phyloP scores from a whole-genome alignment of 2,888 invertebrate genomes.

The Congeria kusceri region DNA sequence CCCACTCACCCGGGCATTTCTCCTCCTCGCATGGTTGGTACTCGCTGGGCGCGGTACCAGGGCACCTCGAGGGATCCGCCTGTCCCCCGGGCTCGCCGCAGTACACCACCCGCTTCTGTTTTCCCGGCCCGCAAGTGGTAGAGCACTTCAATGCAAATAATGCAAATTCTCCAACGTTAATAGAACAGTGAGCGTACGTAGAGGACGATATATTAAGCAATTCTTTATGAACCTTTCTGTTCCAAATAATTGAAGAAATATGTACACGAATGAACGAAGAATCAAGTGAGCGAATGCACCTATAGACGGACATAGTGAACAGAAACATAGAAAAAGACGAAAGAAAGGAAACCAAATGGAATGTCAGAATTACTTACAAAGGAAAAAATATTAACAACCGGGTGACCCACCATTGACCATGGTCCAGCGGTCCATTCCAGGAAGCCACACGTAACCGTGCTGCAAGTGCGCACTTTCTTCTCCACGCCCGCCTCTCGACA shows the following conservation, averaged over 20 bases:
- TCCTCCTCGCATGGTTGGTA: constrained; percentile 60
- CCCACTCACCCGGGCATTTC: constrained; percentile 44
- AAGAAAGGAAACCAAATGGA: too few species aligned
- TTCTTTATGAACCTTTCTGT: too few species aligned
- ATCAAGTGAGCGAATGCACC: too few species aligned
- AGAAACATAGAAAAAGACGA: too few species aligned
- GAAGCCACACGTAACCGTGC: constrained; percentile 38
- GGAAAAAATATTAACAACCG: background rate
- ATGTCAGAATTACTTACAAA: too few species aligned
- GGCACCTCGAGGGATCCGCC: constrained; percentile 59
- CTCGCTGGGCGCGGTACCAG: constrained; percentile 59
- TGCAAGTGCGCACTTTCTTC: constrained; percentile 25
- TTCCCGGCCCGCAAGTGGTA: constrained; percentile 73
- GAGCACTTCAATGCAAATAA: constrained; percentile 69
- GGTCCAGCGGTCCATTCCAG: constrained; percentile 58
- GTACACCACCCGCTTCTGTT: constrained; percentile 69
- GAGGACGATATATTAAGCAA: too few species aligned
- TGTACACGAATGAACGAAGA: too few species aligned
- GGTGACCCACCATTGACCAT: constrained; percentile 48
- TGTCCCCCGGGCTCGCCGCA: constrained; percentile 67
- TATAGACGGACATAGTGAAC: too few species aligned
- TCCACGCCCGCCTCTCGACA: constrained; percentile 35
- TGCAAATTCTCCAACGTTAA: background rate
- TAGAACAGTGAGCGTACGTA: too few species aligned
- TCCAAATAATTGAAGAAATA: too few species aligned